Percentiles rank a stretch among this genome's conserved stretches.
These are phyloP conservation scores for Paramormyrops kingsleyae DNA, from an alignment of 2,113 vertebrate species.

Conservation along the genomic window DNA sequence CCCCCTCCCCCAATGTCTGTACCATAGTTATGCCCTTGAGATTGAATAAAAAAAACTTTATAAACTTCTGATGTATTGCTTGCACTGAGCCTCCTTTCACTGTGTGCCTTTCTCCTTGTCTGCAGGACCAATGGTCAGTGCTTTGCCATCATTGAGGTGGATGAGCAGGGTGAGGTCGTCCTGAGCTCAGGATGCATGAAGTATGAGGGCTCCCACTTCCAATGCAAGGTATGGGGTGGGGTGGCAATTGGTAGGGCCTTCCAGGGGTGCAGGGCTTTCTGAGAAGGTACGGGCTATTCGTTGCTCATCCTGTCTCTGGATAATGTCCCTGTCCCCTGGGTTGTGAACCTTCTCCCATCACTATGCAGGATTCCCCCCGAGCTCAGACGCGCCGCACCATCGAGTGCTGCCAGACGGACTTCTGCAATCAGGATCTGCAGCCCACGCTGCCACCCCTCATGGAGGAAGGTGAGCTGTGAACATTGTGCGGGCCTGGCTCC, in stretches of 20 bases:
- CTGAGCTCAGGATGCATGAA: constrained; percentile 96
- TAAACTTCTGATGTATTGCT: not conserved
- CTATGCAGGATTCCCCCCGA: constrained; percentile 81
- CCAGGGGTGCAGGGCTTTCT: not conserved
- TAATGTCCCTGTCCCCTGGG: no score
- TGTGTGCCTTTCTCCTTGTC: constrained; percentile 8
- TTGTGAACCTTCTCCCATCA: not conserved
- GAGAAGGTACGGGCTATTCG: not conserved
- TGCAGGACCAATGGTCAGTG: constrained; percentile 93
- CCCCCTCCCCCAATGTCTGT: not conserved
- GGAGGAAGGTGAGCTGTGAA: constrained; percentile 29
- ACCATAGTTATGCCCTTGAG: not conserved
- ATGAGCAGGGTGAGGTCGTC: constrained; percentile 81
- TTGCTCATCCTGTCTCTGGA: not conserved
- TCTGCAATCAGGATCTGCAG: constrained; percentile 87
- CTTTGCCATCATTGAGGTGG: constrained; percentile 94
- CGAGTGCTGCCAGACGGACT: constrained; percentile 87
- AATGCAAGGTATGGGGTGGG: constrained; percentile 81
- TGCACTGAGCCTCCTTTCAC: not conserved
- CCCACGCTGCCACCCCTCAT: constrained; percentile 76
- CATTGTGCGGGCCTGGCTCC: not conserved
- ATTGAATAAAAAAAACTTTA: not conserved
- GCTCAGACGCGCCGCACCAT: constrained; percentile 84
- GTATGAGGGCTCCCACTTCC: constrained; percentile 95
- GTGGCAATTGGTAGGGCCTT: not conserved